Evolutionary conservation across 2,113 vertebrate genomes (phyloP).

Genomic region (Plotosus lineatus): DNA sequence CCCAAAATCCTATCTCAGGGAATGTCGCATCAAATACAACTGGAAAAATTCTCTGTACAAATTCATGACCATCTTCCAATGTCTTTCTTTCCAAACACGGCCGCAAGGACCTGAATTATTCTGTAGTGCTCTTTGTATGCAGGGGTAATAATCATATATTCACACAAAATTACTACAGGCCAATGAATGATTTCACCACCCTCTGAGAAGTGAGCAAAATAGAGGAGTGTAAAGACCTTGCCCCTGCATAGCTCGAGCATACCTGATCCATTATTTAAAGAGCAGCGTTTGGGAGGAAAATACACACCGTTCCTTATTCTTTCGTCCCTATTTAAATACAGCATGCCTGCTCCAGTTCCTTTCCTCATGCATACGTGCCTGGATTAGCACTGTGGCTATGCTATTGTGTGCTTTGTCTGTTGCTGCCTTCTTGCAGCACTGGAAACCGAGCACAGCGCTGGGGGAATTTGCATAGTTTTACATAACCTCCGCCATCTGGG

Average conservation of each 20-base stretch:
- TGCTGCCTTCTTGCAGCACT: slow-evolving; percentile 65
- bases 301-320: slow-evolving; percentile 15
- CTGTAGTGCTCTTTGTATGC: slow-evolving; percentile 32
- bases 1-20: not conserved
- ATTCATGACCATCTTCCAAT: not conserved
- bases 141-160: slow-evolving; percentile 22
- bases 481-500: slow-evolving; percentile 72
- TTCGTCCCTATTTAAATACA: slow-evolving; percentile 40
- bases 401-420: slow-evolving; percentile 60
- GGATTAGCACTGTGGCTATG: slow-evolving; percentile 47
- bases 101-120: slow-evolving; percentile 31
- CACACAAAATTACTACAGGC: slow-evolving; percentile 29
- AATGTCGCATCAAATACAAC: not conserved
- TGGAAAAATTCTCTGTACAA: not conserved
- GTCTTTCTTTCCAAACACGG: not conserved
- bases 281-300: slow-evolving; percentile 11
- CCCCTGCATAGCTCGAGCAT: slow-evolving; percentile 22
- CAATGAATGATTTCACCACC: slow-evolving; percentile 6
- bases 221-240: slow-evolving; percentile 35
- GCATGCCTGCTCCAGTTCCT: slow-evolving; percentile 23
- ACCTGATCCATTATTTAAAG: slow-evolving; percentile 55
- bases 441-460: slow-evolving; percentile 67
- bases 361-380: slow-evolving; percentile 36
- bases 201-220: slow-evolving; percentile 36
- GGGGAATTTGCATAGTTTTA: slow-evolving; percentile 76